phyloP scores from a whole-genome alignment of 1,140 invertebrate genomes.

The Orius laevigatus region DNA sequence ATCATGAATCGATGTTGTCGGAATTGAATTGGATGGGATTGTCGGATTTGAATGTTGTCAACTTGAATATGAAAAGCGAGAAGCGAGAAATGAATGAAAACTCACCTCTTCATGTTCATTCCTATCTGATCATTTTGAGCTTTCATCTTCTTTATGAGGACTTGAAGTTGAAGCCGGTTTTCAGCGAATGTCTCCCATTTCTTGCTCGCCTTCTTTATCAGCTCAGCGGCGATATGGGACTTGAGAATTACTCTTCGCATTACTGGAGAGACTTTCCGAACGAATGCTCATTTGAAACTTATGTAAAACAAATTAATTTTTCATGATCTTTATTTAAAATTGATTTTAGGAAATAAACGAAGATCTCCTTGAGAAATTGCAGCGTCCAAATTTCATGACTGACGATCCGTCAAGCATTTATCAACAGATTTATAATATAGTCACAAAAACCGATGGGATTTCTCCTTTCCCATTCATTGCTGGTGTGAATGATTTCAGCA shows the following conservation, averaged over 20 bases:
- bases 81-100: constrained; percentile 18
- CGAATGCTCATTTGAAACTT: constrained; percentile 28
- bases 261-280: constrained; percentile 77
- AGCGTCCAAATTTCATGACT: constrained; percentile 41
- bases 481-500: constrained; percentile 50
- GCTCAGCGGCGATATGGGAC: constrained; percentile 56
- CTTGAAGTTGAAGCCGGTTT: constrained; percentile 60
- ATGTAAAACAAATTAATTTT: neutral
- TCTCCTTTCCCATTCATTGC: constrained; percentile 47
- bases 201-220: constrained; percentile 60
- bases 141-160: constrained; percentile 86
- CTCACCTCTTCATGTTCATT: constrained; percentile 53
- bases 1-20: constrained; percentile 27
- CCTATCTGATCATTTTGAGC: constrained; percentile 57
- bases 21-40: constrained; percentile 15
- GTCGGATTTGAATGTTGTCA: neutral
- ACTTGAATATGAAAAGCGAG: neutral
- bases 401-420: constrained; percentile 51
- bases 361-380: constrained; percentile 40
- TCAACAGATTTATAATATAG: constrained; percentile 44
- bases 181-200: constrained; percentile 46
- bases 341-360: constrained; percentile 25
- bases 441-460: constrained; percentile 30
- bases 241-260: constrained; percentile 53
- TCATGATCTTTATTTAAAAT: neutral